phyloP scores from a whole-genome alignment of 2,113 vertebrate genomes.

The Puffinus mauretanicus region DNA sequence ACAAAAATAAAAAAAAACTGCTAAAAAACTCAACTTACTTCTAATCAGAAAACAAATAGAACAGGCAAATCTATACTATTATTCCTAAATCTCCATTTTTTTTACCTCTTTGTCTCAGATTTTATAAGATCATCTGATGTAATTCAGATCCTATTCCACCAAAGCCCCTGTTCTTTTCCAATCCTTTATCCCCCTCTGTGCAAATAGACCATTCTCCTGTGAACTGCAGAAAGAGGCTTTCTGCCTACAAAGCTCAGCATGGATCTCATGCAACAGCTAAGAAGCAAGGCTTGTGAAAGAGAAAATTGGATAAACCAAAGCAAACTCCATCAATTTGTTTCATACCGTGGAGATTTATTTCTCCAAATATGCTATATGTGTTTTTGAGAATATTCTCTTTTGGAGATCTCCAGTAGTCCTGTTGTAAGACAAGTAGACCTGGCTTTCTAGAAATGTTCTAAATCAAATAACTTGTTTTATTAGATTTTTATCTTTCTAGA shows the following conservation, averaged over 20 bases:
- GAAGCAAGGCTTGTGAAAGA: background rate
- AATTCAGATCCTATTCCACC: background rate
- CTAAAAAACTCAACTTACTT: background rate
- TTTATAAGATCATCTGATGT: background rate
- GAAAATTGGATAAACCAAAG: background rate
- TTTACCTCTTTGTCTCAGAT: background rate
- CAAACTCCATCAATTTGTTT: background rate
- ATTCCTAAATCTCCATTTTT: background rate
- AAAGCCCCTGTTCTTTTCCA: background rate
- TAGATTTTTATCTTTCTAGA: background rate
- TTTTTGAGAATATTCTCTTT: background rate
- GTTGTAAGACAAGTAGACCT: background rate
- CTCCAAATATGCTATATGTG: background rate
- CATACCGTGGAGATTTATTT: background rate
- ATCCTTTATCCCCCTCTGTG: background rate
- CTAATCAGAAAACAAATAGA: background rate
- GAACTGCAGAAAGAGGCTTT: background rate
- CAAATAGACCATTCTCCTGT: background rate
- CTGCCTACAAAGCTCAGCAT: background rate
- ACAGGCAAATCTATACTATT: background rate
- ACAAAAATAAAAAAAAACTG: background rate
- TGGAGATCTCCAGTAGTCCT: background rate
- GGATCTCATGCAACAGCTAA: background rate
- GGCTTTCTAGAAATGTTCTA: background rate
- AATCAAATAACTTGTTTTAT: background rate